Evolutionary conservation across 2,888 invertebrate species (phyloP).

Genomic region (Ariolimax columbianus): DNA sequence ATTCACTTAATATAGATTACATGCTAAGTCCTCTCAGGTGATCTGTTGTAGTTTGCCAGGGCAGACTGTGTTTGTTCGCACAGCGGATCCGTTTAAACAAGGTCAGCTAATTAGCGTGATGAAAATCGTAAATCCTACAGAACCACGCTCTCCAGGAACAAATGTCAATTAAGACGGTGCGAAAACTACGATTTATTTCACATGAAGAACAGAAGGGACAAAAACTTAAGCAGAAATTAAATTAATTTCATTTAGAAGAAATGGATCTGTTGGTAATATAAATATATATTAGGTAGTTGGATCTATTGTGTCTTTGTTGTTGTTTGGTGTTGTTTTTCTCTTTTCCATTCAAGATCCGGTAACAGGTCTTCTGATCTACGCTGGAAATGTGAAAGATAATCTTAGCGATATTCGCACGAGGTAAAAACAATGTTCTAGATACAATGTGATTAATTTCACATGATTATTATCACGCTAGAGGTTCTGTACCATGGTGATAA

Average conservation of each 20-base stretch:
- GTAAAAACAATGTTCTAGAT: no score
- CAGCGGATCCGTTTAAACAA: conserved; percentile 18
- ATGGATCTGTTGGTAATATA: no score
- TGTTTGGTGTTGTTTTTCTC: background rate
- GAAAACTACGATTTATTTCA: conserved; percentile 14
- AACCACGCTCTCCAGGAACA: background rate
- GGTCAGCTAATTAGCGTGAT: conserved; percentile 29
- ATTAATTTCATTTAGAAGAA: conserved; percentile 3
- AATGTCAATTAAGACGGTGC: background rate
- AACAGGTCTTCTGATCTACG: no score
- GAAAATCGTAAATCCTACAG: conserved; percentile 32
- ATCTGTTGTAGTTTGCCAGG: conserved; percentile 3
- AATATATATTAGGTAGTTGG: background rate
- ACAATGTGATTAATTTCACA: no score
- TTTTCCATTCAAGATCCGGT: no score
- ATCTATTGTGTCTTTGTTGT: background rate
- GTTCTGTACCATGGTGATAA: no score
- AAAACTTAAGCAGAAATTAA: background rate
- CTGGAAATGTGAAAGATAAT: no score
- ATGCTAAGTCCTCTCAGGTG: conserved; percentile 24
- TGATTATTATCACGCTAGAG: no score
- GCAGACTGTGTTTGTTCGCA: conserved; percentile 1
- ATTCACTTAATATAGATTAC: conserved; percentile 32
- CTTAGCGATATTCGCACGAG: no score
- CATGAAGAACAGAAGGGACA: background rate